These are phyloP conservation scores for Axea sp. DNA, from an alignment of 2,888 invertebrate species.

Conservation along the genomic window DNA sequence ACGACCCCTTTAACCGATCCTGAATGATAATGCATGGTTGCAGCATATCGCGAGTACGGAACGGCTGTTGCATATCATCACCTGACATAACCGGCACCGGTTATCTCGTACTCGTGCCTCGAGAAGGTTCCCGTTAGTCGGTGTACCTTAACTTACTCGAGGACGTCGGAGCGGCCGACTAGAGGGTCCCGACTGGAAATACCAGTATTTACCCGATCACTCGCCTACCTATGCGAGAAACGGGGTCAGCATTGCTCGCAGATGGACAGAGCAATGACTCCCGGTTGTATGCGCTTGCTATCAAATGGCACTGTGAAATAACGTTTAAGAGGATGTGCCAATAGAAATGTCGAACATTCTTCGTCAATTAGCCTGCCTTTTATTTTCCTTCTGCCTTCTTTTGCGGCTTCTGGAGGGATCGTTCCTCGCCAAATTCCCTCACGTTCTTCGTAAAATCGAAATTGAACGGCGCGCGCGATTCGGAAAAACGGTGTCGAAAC, in stretches of 20 bases:
- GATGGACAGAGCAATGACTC: conserved; percentile 61
- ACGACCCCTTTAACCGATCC: conserved; percentile 25
- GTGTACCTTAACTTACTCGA: conserved; percentile 57
- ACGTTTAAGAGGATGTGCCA: conserved; percentile 47
- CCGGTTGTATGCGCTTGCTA: conserved; percentile 44
- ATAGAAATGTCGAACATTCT: conserved; percentile 49
- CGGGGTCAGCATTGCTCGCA: conserved; percentile 61
- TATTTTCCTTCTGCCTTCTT: conserved; percentile 12
- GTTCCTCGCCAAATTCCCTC: conserved; percentile 19
- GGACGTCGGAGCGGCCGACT: conserved; percentile 54
- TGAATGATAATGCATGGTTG: too few species aligned
- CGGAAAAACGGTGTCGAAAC: conserved; percentile 12
- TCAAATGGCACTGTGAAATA: conserved; percentile 51
- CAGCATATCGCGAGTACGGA: conserved; percentile 40
- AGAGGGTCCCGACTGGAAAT: conserved; percentile 62
- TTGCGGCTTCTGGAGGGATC: background rate
- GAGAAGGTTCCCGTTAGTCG: conserved; percentile 59
- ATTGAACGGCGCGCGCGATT: conserved; percentile 20
- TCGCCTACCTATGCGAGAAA: conserved; percentile 60
- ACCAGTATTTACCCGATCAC: conserved; percentile 61
- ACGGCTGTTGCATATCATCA: conserved; percentile 61
- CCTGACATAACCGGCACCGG: conserved; percentile 61
- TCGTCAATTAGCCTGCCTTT: conserved; percentile 38
- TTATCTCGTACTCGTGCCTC: conserved; percentile 54
- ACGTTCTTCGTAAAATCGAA: conserved; percentile 44